phyloP scores from a whole-genome alignment of 2,113 vertebrate genomes.

The Oenanthe oenanthe region DNA sequence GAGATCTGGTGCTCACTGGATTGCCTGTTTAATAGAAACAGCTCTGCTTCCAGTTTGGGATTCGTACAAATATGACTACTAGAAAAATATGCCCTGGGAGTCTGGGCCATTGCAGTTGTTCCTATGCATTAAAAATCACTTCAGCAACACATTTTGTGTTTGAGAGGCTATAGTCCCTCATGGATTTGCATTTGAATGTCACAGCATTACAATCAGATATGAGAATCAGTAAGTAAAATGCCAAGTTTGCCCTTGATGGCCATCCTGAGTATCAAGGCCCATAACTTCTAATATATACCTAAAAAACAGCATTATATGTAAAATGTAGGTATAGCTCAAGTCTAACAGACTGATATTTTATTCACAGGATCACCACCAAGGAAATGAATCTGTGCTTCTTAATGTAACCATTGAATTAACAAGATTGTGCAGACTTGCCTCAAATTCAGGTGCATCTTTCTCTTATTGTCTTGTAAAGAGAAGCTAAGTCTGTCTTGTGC shows the following conservation, averaged over 20 bases:
- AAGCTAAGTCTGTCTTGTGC: neutral
- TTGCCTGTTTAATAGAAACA: neutral
- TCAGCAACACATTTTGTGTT: neutral
- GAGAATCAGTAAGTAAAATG: neutral
- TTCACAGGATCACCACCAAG: neutral
- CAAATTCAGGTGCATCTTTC: neutral
- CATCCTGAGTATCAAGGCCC: neutral
- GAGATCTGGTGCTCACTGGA: neutral
- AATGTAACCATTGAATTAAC: neutral
- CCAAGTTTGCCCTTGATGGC: neutral
- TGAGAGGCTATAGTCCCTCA: neutral
- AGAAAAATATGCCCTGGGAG: neutral
- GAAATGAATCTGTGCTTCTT: neutral
- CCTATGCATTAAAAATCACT: neutral
- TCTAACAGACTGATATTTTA: neutral
- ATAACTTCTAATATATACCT: neutral
- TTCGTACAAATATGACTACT: neutral
- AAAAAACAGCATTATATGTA: neutral
- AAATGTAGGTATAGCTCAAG: neutral
- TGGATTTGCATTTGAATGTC: neutral
- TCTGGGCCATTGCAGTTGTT: neutral
- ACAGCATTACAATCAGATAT: neutral
- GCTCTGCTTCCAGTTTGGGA: neutral
- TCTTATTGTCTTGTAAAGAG: neutral
- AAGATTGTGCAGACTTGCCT: neutral